These are phyloP conservation scores for Sericinus montela DNA, from an alignment of 2,888 invertebrate genomes.

Conservation along the genomic window DNA sequence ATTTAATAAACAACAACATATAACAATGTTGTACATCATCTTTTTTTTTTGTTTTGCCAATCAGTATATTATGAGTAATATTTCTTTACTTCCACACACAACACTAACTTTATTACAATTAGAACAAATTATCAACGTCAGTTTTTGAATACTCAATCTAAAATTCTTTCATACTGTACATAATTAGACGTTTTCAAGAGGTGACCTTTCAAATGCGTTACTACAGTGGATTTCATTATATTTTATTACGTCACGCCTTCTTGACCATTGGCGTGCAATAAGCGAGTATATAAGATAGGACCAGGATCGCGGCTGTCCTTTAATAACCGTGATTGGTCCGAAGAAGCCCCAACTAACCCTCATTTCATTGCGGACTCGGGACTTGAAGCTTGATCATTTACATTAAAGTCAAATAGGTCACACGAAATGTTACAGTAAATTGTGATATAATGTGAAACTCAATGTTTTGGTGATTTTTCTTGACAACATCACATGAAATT, in stretches of 20 bases:
- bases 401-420: constrained; percentile 9
- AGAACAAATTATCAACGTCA: no score
- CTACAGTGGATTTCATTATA: constrained; percentile 20
- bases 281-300: constrained; percentile 23
- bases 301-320: constrained; percentile 23
- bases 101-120: no score
- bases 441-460: constrained; percentile 8
- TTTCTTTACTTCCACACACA: no score
- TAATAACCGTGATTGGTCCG: constrained; percentile 27
- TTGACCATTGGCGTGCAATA: constrained; percentile 20
- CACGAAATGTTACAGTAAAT: constrained; percentile 11
- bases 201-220: constrained; percentile 9
- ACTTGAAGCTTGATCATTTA: constrained; percentile 12
- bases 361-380: constrained; percentile 14
- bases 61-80: no score
- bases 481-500: no score
- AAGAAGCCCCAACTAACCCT: constrained; percentile 9
- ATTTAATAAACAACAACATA: no score
- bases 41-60: no score
- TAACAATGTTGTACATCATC: no score
- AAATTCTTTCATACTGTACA: no score
- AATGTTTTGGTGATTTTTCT: background rate
- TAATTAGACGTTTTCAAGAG: background rate
- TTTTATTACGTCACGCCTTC: constrained; percentile 21
- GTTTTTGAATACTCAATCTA: no score